A percentile compares a stretch with the other conserved stretches of the same genome.
Conservation (phyloP, 2,888 invertebrate genomes). For the Sarcophaga rosellei region DNA sequence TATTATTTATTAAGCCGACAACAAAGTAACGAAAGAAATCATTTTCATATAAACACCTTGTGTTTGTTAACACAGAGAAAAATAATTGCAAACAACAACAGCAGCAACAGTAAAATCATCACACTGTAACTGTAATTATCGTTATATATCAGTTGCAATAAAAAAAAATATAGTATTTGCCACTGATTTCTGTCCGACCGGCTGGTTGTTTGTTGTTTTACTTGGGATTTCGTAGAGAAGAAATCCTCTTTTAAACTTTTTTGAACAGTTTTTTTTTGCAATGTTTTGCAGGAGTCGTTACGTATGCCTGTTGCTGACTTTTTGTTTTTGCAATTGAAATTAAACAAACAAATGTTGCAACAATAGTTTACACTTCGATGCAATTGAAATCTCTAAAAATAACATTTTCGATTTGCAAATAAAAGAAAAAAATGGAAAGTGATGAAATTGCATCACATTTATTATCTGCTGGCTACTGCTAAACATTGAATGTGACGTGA, state of each 20-base stretch:
- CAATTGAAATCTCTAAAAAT: slow-evolving; percentile 52
- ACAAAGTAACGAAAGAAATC: slow-evolving; percentile 47
- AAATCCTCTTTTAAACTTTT: slow-evolving; percentile 38
- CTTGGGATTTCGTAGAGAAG: slow-evolving; percentile 1
- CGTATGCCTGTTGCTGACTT: slow-evolving; percentile 25
- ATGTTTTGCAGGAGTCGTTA: slow-evolving; percentile 35
- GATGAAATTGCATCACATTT: slow-evolving; percentile 61
- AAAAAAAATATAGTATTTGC: not conserved
- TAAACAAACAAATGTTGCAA: slow-evolving; percentile 49
- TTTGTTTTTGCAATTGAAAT: slow-evolving; percentile 23
- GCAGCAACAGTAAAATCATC: slow-evolving; percentile 24
- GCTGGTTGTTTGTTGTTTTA: slow-evolving; percentile 33
- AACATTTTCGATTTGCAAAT: slow-evolving; percentile 12
- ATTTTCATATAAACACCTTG: slow-evolving; percentile 39
- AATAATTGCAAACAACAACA: slow-evolving; percentile 12
- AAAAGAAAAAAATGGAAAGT: slow-evolving; percentile 33
- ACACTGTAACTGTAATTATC: slow-evolving; percentile 23
- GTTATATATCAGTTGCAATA: no score
- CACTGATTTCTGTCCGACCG: slow-evolving; percentile 15
- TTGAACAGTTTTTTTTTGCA: slow-evolving; percentile 39
- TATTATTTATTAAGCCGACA: slow-evolving; percentile 41
- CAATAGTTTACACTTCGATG: slow-evolving; percentile 57
- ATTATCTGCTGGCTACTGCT: slow-evolving; percentile 44
- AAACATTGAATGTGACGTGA: slow-evolving; percentile 19
- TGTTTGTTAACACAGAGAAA: not conserved